Evolutionary conservation across 2,888 invertebrate species (phyloP).

Genomic region (Sipha maydis): DNA sequence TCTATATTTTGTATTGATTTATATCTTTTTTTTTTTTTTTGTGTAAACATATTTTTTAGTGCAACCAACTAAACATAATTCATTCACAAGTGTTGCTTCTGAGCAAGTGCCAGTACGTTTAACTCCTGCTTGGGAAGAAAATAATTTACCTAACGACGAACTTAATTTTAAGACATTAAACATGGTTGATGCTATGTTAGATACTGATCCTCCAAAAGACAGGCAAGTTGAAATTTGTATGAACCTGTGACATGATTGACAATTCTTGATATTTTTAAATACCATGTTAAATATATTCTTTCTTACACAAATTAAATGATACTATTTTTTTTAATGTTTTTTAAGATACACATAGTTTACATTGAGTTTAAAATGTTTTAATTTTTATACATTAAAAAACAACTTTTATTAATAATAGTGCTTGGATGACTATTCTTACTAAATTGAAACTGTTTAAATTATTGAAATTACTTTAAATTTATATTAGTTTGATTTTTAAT

Average conservation of each 20-base stretch:
- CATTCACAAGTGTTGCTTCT: conserved; percentile 51
- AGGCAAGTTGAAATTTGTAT: conserved; percentile 68
- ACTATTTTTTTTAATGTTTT: not conserved
- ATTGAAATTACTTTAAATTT: not conserved
- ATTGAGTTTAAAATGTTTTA: not conserved
- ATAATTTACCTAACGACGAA: conserved; percentile 84
- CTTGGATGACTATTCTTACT: no score
- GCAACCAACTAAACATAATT: conserved; percentile 57
- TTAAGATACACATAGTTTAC: not conserved
- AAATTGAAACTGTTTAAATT: no score
- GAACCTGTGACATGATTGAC: not conserved
- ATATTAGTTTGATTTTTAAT: not conserved
- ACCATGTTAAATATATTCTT: not conserved
- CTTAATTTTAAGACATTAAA: conserved; percentile 81
- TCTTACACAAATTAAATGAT: not conserved
- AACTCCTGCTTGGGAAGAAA: conserved; percentile 89
- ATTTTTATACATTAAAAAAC: not conserved
- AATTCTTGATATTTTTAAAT: not conserved
- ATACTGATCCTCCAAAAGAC: conserved; percentile 82
- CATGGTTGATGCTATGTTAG: conserved; percentile 76
- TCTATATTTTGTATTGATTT: no score
- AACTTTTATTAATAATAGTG: no score
- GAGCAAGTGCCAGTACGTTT: conserved; percentile 76
- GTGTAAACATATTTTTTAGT: conserved; percentile 1
- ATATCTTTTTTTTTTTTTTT: not conserved